Percentiles rank a stretch among this genome's conserved stretches.
These are phyloP conservation scores for Antitype chi DNA, from an alignment of 2,888 invertebrate species.

Conservation along the genomic window DNA sequence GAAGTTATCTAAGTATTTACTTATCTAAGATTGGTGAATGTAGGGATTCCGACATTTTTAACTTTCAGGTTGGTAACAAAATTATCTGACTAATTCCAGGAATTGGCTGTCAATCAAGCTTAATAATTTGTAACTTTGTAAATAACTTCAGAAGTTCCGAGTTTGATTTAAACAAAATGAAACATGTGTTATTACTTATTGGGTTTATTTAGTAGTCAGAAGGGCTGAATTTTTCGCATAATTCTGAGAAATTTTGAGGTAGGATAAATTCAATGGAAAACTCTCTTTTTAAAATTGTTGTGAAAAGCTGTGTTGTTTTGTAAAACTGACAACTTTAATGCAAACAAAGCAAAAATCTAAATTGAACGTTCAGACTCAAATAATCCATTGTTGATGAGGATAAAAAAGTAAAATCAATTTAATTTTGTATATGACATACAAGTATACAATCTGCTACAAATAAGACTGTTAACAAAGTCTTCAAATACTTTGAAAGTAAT, in stretches of 20 bases:
- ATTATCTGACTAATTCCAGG: neutral
- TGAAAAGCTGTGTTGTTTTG: neutral
- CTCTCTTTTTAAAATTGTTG: neutral
- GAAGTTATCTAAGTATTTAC: neutral
- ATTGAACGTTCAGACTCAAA: neutral
- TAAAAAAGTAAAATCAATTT: neutral
- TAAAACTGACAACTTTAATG: neutral
- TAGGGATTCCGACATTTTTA: neutral
- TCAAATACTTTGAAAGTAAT: slow-evolving; percentile 13
- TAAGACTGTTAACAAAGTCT: neutral
- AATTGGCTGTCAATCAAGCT: neutral
- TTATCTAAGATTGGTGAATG: too few species aligned
- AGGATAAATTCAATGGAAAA: neutral
- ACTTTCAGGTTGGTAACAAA: neutral
- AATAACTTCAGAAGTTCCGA: neutral
- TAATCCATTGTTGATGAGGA: neutral
- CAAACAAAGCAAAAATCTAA: neutral
- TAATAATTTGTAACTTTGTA: neutral
- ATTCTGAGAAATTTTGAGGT: neutral
- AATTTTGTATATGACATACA: neutral
- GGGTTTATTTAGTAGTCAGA: neutral
- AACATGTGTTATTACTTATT: neutral
- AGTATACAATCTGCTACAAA: neutral
- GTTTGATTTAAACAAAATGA: slow-evolving; percentile 3
- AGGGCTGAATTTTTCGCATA: neutral